Evolutionary conservation across 2,888 invertebrate genomes (phyloP), one percentile per base, ranked within the genome.

Genomic region (Chalcis sispes): DNA sequence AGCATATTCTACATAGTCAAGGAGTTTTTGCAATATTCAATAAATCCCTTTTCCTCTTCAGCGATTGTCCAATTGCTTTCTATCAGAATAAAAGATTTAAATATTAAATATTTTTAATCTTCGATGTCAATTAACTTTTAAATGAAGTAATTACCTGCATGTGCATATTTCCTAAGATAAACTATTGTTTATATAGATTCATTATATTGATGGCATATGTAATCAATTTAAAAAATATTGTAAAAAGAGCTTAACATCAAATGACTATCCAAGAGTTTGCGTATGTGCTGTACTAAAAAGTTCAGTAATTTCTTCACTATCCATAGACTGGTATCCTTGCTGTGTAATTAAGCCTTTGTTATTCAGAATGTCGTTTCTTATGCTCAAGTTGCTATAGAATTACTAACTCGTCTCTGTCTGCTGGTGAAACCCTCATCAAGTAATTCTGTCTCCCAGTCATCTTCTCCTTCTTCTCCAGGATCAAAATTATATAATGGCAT

Each of bases 401-500:
- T 82, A 81, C 76, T 81, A 83, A 88, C 88, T 81, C 87, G 84
- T 84, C 86, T 85, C 76, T 87, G 88, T 65, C 85, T 83, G 72
- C 83, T 84, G 75, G 77, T 85, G 52, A 87, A 85, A 67, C 85
- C 86, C 77, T 88, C 88, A 72, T 88, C 88, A 32, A 93, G 86
- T 59, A 92, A 85, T 82, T 92, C 92, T 7, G 92, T 91, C 85
- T 93, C 93, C 93, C 93, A 93, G 83, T 93, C 93, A 79, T 92
- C 91, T 83, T 92, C 93, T 32, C 90, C 91, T 80, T 91, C 92
- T 81, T 93, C 93, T n/a, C 91, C 91, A 27, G 91, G 91, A 82
- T 93, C 93, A 86, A 93, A 93, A 81, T 92, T 93, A 83, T 94
- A 94, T 81, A 93, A 87, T 18, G 92, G 93, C 90, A 93, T 91